phyloP scores from a whole-genome alignment of 2,888 invertebrate genomes.

The Cacoxenus indagator region DNA sequence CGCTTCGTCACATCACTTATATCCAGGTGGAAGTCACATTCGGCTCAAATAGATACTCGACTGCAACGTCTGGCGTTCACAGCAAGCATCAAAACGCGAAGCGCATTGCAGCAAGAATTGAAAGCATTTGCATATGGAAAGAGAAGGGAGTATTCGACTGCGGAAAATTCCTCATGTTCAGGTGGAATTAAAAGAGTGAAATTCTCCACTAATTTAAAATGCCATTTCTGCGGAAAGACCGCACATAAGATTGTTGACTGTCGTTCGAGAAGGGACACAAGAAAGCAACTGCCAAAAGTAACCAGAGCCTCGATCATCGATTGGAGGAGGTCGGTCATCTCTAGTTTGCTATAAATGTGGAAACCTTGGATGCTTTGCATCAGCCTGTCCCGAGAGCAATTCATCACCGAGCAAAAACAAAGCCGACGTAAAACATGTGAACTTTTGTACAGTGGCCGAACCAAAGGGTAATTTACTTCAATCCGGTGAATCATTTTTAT shows the following conservation, averaged over 20 bases:
- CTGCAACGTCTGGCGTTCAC: neutral
- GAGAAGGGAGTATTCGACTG: neutral
- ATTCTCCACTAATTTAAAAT: neutral
- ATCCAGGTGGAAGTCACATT: neutral
- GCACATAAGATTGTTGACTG: neutral
- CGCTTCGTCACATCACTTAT: conserved; percentile 4
- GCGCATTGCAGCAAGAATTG: neutral
- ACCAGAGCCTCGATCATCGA: neutral
- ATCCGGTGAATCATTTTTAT: no score
- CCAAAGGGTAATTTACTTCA: no score
- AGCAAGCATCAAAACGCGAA: neutral
- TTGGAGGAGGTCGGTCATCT: neutral
- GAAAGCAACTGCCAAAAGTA: neutral
- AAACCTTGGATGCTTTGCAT: neutral
- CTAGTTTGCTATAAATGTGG: no score
- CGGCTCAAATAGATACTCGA: neutral
- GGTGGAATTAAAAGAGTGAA: neutral
- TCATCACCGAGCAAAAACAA: neutral
- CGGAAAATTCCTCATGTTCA: neutral
- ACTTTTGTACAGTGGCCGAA: no score
- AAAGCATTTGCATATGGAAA: neutral
- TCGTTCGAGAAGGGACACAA: neutral
- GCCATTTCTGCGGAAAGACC: neutral
- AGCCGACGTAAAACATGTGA: neutral
- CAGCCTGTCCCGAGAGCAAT: neutral